A percentile compares a stretch with the other conserved stretches of the same genome.
Conservation (phyloP, 2,797 vertebrate species). For the Thunnus albacares region DNA sequence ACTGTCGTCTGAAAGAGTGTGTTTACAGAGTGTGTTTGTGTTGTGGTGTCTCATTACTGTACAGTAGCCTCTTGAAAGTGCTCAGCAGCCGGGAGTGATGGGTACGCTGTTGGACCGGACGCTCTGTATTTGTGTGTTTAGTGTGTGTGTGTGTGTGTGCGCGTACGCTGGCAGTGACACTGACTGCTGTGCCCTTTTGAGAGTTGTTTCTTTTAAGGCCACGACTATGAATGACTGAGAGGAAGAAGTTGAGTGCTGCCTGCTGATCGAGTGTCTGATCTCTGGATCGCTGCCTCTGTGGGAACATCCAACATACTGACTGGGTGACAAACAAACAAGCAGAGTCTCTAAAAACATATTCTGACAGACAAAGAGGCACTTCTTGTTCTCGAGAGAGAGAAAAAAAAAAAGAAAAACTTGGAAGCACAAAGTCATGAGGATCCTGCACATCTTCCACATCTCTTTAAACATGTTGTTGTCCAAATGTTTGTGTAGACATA, state of each 20-base stretch:
- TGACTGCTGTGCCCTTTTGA: slow-evolving; percentile 60
- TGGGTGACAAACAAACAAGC: slow-evolving; percentile 15
- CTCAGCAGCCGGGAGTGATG: slow-evolving; percentile 19
- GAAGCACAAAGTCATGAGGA: background rate
- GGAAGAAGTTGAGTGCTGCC: slow-evolving; percentile 56
- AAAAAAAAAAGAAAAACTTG: background rate
- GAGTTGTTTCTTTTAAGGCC: slow-evolving; percentile 58
- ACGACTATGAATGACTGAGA: slow-evolving; percentile 43
- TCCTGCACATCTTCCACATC: background rate
- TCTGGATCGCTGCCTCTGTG: slow-evolving; percentile 53
- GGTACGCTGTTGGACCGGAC: slow-evolving; percentile 2
- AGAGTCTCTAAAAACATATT: background rate
- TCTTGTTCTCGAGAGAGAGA: background rate
- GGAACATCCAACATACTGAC: background rate
- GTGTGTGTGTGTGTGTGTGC: slow-evolving; percentile 7
- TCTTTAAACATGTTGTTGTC: background rate
- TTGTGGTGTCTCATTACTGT: slow-evolving; percentile 3
- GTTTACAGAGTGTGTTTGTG: slow-evolving; percentile 6
- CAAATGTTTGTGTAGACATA: background rate
- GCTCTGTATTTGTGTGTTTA: background rate
- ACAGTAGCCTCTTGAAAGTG: background rate
- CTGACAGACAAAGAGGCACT: background rate
- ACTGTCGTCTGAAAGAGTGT: background rate
- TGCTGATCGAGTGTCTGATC: slow-evolving; percentile 53
- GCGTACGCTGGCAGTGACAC: slow-evolving; percentile 10